A percentile compares a stretch with the other conserved stretches of the same genome.
Conservation (phyloP, 2,797 vertebrate species). For the Enteromius mattozi region DNA sequence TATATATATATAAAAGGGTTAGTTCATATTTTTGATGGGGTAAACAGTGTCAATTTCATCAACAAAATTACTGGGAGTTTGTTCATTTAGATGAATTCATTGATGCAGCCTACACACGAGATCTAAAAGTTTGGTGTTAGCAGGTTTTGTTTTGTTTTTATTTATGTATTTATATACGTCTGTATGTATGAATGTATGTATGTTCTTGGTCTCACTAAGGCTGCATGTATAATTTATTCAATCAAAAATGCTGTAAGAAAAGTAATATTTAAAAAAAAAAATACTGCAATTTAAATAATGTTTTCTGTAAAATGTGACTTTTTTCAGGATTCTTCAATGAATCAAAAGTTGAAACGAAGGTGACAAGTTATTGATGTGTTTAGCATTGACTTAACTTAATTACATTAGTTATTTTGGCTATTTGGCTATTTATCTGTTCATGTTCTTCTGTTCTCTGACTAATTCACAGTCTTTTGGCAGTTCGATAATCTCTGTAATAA, state of each 20-base stretch:
- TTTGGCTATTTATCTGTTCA: not conserved
- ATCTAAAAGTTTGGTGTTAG: not conserved
- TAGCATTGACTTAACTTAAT: not conserved
- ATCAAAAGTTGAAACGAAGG: not conserved
- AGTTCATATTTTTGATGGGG: too few relatives aligned
- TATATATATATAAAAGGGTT: too few relatives aligned
- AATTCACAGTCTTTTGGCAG: not conserved
- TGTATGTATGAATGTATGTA: too few relatives aligned
- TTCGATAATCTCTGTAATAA: not conserved
- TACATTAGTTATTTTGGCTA: not conserved
- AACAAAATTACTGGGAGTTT: not conserved
- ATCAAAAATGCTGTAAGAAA: not conserved
- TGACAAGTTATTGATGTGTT: not conserved
- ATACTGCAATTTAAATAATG: not conserved
- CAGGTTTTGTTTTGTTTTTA: not conserved
- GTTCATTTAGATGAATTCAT: not conserved
- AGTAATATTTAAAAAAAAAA: not conserved
- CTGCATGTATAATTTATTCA: not conserved
- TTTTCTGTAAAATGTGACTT: not conserved
- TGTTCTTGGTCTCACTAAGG: not conserved
- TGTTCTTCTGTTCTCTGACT: not conserved
- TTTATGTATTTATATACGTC: not conserved
- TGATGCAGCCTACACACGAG: not conserved
- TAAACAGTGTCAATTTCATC: not conserved
- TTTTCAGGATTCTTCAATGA: not conserved